phyloP scores from a whole-genome alignment of 1,140 invertebrate genomes.

The Varroa destructor region DNA sequence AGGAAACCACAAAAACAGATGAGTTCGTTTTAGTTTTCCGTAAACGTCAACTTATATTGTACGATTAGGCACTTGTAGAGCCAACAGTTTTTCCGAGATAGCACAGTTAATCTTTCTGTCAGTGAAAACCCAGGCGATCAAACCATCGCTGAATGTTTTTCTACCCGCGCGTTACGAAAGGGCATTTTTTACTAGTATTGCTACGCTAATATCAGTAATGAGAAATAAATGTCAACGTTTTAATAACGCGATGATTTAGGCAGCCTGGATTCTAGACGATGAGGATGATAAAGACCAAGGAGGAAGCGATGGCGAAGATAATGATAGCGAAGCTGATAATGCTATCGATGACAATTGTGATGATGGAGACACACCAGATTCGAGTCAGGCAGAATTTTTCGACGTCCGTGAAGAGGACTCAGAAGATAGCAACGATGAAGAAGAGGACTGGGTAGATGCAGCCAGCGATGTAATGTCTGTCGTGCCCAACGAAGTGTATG shows the following conservation, averaged over 20 bases:
- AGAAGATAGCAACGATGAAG: conserved; percentile 28
- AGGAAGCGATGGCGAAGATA: conserved; percentile 34
- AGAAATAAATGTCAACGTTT: background rate
- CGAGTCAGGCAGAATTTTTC: conserved; percentile 36
- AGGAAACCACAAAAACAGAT: no score
- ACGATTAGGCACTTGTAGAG: no score
- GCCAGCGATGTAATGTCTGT: conserved; percentile 24
- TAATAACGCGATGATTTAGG: conserved; percentile 43
- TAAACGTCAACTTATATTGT: no score
- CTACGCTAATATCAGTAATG: background rate
- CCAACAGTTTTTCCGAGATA: no score
- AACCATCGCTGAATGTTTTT: no score
- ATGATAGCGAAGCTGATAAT: conserved; percentile 38
- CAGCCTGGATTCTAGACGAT: conserved; percentile 77
- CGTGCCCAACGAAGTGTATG: conserved; percentile 39
- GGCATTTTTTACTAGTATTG: no score
- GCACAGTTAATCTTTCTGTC: no score
- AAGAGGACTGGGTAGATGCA: conserved; percentile 29
- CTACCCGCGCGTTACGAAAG: no score
- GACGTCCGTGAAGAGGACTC: conserved; percentile 6
- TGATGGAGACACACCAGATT: conserved; percentile 37
- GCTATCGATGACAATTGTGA: conserved; percentile 37
- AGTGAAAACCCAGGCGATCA: no score
- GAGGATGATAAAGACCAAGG: conserved; percentile 44
- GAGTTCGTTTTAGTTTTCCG: no score